phyloP scores from a whole-genome alignment of 2,113 vertebrate species.

The Montifringilla adamsi region DNA sequence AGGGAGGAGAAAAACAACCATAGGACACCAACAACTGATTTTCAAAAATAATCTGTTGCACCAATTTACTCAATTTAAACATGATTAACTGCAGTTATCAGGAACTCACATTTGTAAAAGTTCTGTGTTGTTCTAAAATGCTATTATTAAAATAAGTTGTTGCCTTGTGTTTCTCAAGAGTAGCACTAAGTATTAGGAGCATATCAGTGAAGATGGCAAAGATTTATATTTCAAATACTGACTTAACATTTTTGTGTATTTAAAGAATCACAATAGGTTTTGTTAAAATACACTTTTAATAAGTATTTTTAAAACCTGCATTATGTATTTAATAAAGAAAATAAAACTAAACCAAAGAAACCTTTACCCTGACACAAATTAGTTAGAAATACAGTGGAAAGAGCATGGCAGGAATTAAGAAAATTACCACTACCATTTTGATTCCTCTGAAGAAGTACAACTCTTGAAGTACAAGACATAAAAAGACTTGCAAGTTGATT shows the following conservation, averaged over 20 bases:
- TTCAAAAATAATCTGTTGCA: not conserved
- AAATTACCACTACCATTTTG: not conserved
- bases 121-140: not conserved
- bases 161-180: not conserved
- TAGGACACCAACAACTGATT: not conserved
- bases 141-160: not conserved
- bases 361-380: not conserved
- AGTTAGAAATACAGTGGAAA: not conserved
- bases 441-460: not conserved
- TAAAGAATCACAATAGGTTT: not conserved
- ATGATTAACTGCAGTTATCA: not conserved
- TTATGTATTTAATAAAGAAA: not conserved
- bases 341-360: not conserved
- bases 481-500: not conserved
- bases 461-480: not conserved
- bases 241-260: not conserved
- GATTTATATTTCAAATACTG: not conserved
- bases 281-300: not conserved
- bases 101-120: not conserved
- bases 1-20: fast-evolving
- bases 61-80: not conserved
- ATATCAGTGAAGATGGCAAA: not conserved
- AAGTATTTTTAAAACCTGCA: not conserved
- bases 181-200: not conserved
- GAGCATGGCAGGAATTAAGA: not conserved